Base-by-base conservation (phyloP, 1,140 invertebrate genomes). In the Drosophila bifasciata region DNA sequence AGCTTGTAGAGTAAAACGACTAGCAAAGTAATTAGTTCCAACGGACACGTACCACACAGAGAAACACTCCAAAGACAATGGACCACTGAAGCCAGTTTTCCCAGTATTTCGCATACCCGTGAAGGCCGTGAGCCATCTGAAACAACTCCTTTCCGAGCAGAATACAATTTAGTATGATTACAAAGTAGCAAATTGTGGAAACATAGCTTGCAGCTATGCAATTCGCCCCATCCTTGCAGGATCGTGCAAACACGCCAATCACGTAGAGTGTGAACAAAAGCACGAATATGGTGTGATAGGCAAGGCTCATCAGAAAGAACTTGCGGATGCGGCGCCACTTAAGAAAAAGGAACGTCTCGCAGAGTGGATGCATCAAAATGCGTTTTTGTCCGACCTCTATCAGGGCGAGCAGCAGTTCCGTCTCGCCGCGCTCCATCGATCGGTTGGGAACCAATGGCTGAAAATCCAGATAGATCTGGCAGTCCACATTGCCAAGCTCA, bases 281-380 rank as follows among this genome's bases (percentile, higher is more conserved):
- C 1, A 96, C 96, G 79, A 96, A 96, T 5, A 96, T 83, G 0
- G 95, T 93, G 76, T 97, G 96, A 86, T 96, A 97, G 21, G 96
- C 92, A 15, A 97, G 92, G 76, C 95, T 96, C 57, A 96, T 93
- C 0, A 97, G 92, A 76, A 97, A 97, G 89, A 97, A 97, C 90
- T 96, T 96, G 40, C 96, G 93, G 50, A 97, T 96, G 75, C 94
- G 93, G 17, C 95, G 91, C 96, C 96, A 97, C 92, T 97, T 97
- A 3, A 97, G 91, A 64, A 95, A 95, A 0, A 97, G 91, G 79
- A 97, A 97, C 8, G 95, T 96, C 84, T 96, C 95, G 62, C 95
- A 96, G 0, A 97, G 92, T 1, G 96, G 96, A 92, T 97, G 96
- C 89, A 96, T 95, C 1, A 97, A 90, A 17, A 97, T 92, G 28